phyloP scores from a whole-genome alignment of 2,888 invertebrate genomes.

The Tetragonisca angustula region DNA sequence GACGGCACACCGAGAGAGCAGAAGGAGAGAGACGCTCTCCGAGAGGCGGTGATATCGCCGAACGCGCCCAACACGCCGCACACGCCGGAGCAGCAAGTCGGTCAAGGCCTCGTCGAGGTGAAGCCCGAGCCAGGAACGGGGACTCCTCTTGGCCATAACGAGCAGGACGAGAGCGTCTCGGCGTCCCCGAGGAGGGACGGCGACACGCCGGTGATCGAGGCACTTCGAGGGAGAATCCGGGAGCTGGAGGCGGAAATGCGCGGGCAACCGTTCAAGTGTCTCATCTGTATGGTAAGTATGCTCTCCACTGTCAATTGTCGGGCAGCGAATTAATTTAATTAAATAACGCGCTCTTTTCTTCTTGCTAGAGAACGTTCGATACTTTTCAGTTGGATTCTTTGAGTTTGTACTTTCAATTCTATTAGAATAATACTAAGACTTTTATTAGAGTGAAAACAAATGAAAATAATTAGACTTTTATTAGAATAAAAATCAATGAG shows the following conservation, averaged over 20 bases:
- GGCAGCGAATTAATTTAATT: no score
- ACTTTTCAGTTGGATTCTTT: no score
- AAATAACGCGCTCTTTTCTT: no score
- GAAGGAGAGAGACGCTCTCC: conserved; percentile 85
- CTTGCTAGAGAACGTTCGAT: no score
- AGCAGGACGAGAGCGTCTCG: conserved; percentile 72
- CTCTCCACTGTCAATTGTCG: no score
- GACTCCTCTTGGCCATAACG: conserved; percentile 72
- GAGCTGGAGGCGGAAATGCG: conserved; percentile 88
- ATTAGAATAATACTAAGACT: no score
- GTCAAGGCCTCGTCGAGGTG: conserved; percentile 78
- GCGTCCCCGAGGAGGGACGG: conserved; percentile 75
- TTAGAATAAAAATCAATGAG: no score
- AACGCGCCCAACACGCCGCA: conserved; percentile 77
- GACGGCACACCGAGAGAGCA: conserved; percentile 85
- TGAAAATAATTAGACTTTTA: no score
- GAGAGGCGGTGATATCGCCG: conserved; percentile 85
- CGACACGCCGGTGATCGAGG: conserved; percentile 87
- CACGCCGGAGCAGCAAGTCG: conserved; percentile 74
- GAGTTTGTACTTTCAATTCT: no score
- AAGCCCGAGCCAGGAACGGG: conserved; percentile 82
- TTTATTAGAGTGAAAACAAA: no score
- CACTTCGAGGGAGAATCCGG: conserved; percentile 90
- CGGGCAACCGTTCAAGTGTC: conserved; percentile 90
- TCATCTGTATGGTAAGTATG: conserved; percentile 91